A percentile compares a stretch with the other conserved stretches of the same genome.
phyloP scores from a whole-genome alignment of 2,797 vertebrate genomes.

The Myotis findleyi region DNA sequence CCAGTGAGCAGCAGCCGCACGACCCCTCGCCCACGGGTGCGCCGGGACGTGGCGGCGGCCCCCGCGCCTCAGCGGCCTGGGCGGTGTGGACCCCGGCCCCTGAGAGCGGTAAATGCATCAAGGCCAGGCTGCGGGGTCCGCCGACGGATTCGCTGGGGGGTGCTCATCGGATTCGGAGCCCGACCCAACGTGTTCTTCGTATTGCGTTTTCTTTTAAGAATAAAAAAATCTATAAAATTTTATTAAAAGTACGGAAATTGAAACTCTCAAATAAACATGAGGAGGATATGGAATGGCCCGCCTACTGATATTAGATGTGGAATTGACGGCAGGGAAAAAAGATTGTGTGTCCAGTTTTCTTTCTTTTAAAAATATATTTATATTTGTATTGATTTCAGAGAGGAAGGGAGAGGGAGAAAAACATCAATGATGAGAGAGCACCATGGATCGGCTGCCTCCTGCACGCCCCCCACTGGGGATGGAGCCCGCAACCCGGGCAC shows the following conservation, averaged over 20 bases:
- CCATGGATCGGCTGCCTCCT: no score
- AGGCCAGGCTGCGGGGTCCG: background rate
- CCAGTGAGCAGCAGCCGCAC: background rate
- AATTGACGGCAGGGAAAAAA: background rate
- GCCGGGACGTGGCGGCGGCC: background rate
- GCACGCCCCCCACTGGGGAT: no score
- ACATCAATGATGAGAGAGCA: no score
- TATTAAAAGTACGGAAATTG: constrained; percentile 57
- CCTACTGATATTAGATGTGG: constrained; percentile 1
- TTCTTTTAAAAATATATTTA: background rate
- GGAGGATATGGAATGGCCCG: constrained; percentile 45
- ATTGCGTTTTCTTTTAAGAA: background rate
- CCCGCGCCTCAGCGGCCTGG: background rate
- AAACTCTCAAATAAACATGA: constrained; percentile 48
- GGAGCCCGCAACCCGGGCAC: no score
- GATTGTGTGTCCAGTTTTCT: background rate
- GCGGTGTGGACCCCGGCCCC: background rate
- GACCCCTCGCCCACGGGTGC: background rate
- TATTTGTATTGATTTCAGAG: no score
- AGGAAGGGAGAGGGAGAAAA: no score
- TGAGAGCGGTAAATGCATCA: background rate
- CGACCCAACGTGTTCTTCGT: background rate
- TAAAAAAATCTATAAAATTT: constrained; percentile 64
- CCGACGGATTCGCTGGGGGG: background rate
- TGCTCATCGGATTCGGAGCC: constrained; percentile 49